Conservation (phyloP, 2,888 invertebrate genomes). For the Falcaria lacertinaria region DNA sequence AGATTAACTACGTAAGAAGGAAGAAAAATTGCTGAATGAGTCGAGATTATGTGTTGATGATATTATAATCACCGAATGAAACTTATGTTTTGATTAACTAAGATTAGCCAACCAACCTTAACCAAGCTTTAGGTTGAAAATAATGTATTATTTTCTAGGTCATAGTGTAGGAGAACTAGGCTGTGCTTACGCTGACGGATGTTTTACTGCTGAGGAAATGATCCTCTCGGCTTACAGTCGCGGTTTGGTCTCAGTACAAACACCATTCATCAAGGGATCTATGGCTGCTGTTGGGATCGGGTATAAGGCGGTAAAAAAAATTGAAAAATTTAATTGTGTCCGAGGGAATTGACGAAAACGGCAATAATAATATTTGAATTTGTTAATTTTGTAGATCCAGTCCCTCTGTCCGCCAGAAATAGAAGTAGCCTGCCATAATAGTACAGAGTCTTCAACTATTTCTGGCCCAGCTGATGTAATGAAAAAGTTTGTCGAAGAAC, state of each 20-base stretch:
- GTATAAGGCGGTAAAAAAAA: conserved; percentile 66
- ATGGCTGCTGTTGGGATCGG: conserved; percentile 93
- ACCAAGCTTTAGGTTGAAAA: no score
- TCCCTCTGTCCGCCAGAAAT: conserved; percentile 77
- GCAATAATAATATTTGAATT: not conserved
- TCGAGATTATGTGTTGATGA: no score
- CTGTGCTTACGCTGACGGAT: conserved; percentile 74
- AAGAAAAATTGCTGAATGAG: no score
- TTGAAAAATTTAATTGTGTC: no score
- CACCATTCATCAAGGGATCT: conserved; percentile 82
- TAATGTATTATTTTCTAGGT: conserved; percentile 29
- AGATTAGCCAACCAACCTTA: no score
- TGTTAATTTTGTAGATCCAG: conserved; percentile 21
- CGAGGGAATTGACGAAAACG: no score
- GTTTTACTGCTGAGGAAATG: conserved; percentile 89
- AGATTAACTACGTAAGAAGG: no score
- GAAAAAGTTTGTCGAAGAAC: conserved; percentile 68
- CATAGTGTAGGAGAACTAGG: conserved; percentile 90
- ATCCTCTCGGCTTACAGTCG: conserved; percentile 89
- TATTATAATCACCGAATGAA: no score
- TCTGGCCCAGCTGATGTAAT: conserved; percentile 85
- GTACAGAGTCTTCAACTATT: conserved; percentile 85
- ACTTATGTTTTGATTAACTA: no score
- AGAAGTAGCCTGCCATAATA: conserved; percentile 89
- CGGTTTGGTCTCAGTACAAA: conserved; percentile 84